Evolutionary conservation across 2,797 vertebrate genomes (phyloP).

Genomic region (Protonibea diacanthus): DNA sequence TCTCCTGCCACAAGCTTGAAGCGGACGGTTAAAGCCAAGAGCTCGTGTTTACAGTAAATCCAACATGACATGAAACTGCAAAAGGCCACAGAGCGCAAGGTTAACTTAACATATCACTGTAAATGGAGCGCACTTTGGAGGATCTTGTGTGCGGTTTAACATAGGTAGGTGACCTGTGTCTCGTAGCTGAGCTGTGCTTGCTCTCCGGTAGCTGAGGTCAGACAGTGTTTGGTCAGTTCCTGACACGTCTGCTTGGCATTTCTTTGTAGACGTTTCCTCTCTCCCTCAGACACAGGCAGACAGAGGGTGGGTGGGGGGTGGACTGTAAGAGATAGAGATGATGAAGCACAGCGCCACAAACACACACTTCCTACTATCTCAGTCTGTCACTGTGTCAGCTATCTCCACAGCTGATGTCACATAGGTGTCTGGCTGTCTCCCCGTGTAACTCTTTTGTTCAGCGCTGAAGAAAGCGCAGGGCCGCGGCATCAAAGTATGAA

Average conservation of each 20-base stretch:
- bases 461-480: constrained; percentile 59
- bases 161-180: too few relatives aligned
- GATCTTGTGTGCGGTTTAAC: not conserved
- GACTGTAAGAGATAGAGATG: constrained; percentile 38
- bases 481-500: constrained; percentile 69
- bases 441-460: constrained; percentile 67
- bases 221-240: constrained; percentile 45
- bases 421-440: constrained; percentile 58
- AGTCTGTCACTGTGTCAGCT: constrained; percentile 66
- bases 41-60: constrained; percentile 34
- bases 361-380: constrained; percentile 50
- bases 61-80: not conserved
- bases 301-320: not conserved
- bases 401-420: constrained; percentile 64
- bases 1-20: not conserved
- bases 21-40: not conserved
- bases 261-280: constrained; percentile 51
- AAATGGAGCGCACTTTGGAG: constrained; percentile 4
- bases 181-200: not conserved
- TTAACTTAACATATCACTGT: constrained; percentile 6
- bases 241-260: constrained; percentile 65
- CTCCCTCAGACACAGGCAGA: constrained; percentile 37
- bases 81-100: not conserved
- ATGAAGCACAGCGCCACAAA: constrained; percentile 51
- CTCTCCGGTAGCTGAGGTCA: constrained; percentile 29